Conservation (phyloP, 2,888 invertebrate species). For the Peribatodes rhomboidaria region DNA sequence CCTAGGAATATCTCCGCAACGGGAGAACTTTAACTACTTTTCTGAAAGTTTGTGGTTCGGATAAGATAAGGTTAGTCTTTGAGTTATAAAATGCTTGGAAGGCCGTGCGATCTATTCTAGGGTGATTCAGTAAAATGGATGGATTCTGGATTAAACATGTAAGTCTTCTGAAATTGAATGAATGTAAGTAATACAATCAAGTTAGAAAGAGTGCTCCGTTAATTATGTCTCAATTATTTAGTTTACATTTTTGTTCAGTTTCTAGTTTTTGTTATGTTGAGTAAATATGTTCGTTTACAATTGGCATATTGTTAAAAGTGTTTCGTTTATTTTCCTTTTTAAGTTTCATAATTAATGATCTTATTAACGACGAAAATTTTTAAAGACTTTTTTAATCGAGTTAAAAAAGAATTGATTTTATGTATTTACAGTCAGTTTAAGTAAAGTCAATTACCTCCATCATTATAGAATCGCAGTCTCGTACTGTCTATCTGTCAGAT, state of each 20-base stretch:
- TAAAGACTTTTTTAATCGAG: no score
- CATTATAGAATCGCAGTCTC: background rate
- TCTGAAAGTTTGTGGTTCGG: conserved; percentile 13
- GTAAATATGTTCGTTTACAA: no score
- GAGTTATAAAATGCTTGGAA: conserved; percentile 2
- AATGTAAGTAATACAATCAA: background rate
- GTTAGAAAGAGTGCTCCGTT: no score
- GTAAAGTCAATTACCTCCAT: background rate
- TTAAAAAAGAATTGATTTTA: no score
- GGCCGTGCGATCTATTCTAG: background rate
- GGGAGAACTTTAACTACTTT: conserved; percentile 29
- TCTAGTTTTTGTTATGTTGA: no score
- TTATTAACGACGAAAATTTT: no score
- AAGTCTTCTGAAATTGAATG: background rate
- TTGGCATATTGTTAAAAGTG: no score
- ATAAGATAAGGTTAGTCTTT: conserved; percentile 19
- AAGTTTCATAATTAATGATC: no score
- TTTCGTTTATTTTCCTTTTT: no score
- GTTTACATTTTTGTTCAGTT: no score
- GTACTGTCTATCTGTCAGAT: background rate
- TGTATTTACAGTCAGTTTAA: background rate
- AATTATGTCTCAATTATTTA: no score
- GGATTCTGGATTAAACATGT: background rate
- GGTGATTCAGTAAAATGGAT: background rate
- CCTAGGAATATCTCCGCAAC: conserved; percentile 8